Evolutionary conservation across 2,888 invertebrate genomes (phyloP), one percentile per base, ranked within the genome.

Genomic region (Pollenia amentaria): DNA sequence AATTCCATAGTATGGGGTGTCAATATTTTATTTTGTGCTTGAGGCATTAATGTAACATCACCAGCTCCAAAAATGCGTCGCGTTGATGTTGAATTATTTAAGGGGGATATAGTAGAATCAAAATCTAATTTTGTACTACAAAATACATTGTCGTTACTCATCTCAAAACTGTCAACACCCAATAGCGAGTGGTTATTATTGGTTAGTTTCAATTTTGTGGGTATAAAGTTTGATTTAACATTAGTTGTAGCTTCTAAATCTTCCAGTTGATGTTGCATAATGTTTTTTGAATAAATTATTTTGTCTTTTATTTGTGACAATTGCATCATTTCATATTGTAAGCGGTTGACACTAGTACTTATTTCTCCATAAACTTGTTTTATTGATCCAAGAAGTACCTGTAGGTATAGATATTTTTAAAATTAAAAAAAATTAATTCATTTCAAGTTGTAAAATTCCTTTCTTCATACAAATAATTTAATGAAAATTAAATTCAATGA

Each of bases 81-180:
- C 60, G 89, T 14, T n/a, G 44, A 14, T 9, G 88, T 88, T 38
- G 82, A 89, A 64, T 88, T 88, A 69, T 89, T 91, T n/a, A 90
- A 84, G 18, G 89, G 87, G 29, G 73, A 79, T 12, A 86, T 89
- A 21, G 89, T 92, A 48, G 90, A 89, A 84, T 93, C 92, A 42
- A 93, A 90, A 82, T 93, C 93, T 51, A 93, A 87, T 84, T 91
- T 92, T 53, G 93, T 93, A 88, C 93, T 93, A 76, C 92, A 92
- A 76, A 93, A 90, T 9, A 92, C 90, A 80, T 90, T 92, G 75
- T 90, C 91, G 57, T 79, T 84, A 67, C 77, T 88, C 84, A 89
- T 85, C 77, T 90, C 88, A 75, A 90, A 90, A 80, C 89, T 90
- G 69, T 90, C 90, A 44, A 85, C 88, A 29, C 89, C 80, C 55